Percentiles rank a stretch among this genome's conserved stretches.
phyloP scores from a whole-genome alignment of 1,140 invertebrate genomes.

The Dendrolimus punctatus region DNA sequence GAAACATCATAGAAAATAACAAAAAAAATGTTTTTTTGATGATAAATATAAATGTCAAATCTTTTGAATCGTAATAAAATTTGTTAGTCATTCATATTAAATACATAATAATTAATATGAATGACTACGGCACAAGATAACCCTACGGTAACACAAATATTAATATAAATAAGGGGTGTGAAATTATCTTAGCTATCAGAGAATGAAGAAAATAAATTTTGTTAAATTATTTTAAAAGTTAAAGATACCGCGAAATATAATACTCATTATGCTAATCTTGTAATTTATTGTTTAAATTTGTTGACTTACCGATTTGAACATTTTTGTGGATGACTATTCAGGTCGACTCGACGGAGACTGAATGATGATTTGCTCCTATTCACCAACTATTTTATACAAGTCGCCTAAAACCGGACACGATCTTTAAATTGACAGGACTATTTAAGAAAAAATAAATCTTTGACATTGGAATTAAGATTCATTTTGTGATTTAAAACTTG shows the following conservation, averaged over 20 bases:
- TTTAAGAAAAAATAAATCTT: conserved; percentile 8
- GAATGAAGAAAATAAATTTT: no score
- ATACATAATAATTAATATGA: no score
- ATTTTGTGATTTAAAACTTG: conserved; percentile 6
- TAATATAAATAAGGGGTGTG: no score
- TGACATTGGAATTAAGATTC: conserved; percentile 11
- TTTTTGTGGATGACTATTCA: background rate
- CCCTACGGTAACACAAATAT: no score
- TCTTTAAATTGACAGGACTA: conserved; percentile 4
- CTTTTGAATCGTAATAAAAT: no score
- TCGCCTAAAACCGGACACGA: conserved; percentile 11
- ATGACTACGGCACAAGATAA: no score
- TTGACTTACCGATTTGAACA: conserved; percentile 21
- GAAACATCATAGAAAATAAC: no score
- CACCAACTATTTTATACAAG: conserved; percentile 15
- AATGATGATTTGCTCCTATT: conserved; percentile 12
- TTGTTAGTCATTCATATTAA: no score
- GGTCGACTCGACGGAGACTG: conserved; percentile 5
- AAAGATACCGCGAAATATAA: background rate
- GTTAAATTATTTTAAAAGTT: no score
- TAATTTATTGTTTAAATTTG: conserved; percentile 14
- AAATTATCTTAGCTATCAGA: no score
- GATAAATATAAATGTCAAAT: no score
- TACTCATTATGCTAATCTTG: conserved; percentile 7
- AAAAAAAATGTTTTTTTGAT: no score